Base-by-base conservation (phyloP, 2,888 invertebrate species). In the Zygogramma bicolorata region DNA sequence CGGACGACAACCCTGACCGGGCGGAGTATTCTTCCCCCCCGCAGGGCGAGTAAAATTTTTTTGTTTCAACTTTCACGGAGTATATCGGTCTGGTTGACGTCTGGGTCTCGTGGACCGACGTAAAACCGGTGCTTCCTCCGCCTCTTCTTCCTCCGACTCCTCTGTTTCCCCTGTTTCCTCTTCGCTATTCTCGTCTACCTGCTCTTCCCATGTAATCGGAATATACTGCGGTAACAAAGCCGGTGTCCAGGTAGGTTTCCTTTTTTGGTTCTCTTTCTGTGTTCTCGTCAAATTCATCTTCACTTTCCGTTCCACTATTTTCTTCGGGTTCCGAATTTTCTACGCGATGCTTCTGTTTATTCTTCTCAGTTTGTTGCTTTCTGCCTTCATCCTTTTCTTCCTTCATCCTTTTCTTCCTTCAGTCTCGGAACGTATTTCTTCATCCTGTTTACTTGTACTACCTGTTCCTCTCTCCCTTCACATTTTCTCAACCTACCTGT, bases 401-500 rank as follows among this genome's bases (percentile, higher is more conserved):
- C n/a, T n/a, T n/a, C n/a, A 38, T 38, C 34, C 13, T 38, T 3
- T 34, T 34, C 34, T 38, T 38, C 34, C 34, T 38, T 38, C 4
- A 38, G 34, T 38, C 13, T 38, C 34, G 34, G 34, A 38, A 38
- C 10, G 2, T 38, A 38, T 38, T 38, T 38, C 34, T 38, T 13
- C 34, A 38, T 38, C 34, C 34, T 38, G 22, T 76, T 74, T n/a
- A 69, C 67, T 29, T 77, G 75, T n/a, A 76, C 73, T 20, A 73
- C 34, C 6, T 70, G 62, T 68, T 71, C 70, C 31, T 68, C 68
- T 27, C 38, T 62, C n/a, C 73, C 62, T 40, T 57, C 57, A 13
- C 70, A 40, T 49, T 71, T 59, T 46, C 69, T 63, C 40, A 77
- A 22, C 22, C 70, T 70, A 42, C 31, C 71, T 1, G 75, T 76